Evolutionary conservation across 2,888 invertebrate species (phyloP).

Genomic region (Eristalis arbustorum): DNA sequence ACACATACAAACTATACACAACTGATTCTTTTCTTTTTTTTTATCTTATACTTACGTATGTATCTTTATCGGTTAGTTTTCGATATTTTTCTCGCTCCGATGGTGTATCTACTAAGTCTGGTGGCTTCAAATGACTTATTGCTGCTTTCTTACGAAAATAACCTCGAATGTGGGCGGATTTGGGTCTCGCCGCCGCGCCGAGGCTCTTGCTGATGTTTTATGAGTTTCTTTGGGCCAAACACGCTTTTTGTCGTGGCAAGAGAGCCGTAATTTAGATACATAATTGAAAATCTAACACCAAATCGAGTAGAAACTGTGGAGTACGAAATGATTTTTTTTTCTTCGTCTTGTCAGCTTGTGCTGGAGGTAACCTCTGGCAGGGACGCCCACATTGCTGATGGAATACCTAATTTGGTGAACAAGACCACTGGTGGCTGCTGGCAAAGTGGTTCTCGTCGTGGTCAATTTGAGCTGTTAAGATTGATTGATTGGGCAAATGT

Average conservation of each 20-base stretch:
- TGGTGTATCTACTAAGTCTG: slow-evolving; percentile 10
- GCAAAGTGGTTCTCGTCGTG: slow-evolving; percentile 36
- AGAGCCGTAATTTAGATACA: slow-evolving; percentile 34
- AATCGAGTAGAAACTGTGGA: slow-evolving; percentile 21
- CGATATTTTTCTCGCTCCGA: slow-evolving; percentile 15
- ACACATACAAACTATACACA: slow-evolving; percentile 1
- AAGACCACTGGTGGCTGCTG: slow-evolving; percentile 26
- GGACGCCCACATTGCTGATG: slow-evolving; percentile 50
- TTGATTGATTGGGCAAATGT: slow-evolving; percentile 33
- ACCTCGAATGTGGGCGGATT: slow-evolving; percentile 64
- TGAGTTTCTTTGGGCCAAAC: slow-evolving; percentile 24
- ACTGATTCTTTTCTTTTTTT: slow-evolving; percentile 1
- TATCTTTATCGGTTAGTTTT: slow-evolving; percentile 29
- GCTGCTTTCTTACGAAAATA: slow-evolving; percentile 66
- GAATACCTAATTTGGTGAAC: slow-evolving; percentile 61
- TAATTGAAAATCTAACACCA: slow-evolving; percentile 51
- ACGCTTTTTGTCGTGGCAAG: slow-evolving; percentile 31
- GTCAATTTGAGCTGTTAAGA: slow-evolving; percentile 20
- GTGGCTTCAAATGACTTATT: slow-evolving; percentile 49
- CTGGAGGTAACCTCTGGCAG: slow-evolving; percentile 44
- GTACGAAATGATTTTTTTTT: slow-evolving; percentile 17
- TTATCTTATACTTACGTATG: not conserved
- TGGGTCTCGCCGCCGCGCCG: slow-evolving; percentile 57
- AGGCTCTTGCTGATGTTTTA: slow-evolving; percentile 43
- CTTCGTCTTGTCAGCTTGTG: not conserved